Evolutionary conservation across 2,888 invertebrate species (phyloP).

Genomic region (Hylaea fasciaria): DNA sequence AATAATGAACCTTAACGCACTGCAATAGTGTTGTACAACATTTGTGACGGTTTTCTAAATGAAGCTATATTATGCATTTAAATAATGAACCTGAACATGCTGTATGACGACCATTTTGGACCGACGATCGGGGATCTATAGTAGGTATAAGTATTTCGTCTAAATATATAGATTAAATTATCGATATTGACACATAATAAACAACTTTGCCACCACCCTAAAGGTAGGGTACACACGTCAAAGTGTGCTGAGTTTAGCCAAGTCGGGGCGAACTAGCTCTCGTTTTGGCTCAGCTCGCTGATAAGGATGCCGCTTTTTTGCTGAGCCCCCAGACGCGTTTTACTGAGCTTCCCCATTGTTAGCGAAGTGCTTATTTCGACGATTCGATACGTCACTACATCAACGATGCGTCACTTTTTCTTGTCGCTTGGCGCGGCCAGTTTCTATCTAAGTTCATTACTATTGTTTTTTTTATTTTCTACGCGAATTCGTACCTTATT

Average conservation of each 20-base stretch:
- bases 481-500: no score
- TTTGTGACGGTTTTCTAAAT: no score
- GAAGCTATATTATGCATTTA: no score
- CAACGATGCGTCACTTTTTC: constrained; percentile 4
- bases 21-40: no score
- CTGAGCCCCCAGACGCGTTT: constrained; percentile 25
- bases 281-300: constrained; percentile 22
- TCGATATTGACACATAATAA: constrained; percentile 11
- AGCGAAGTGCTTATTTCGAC: constrained; percentile 19
- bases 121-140: no score
- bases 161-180: neutral
- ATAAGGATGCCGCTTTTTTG: constrained; percentile 36
- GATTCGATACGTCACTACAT: constrained; percentile 18
- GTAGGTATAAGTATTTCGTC: no score
- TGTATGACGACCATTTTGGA: no score
- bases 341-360: constrained; percentile 26
- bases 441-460: no score
- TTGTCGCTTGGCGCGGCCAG: no score
- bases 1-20: no score
- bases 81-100: no score
- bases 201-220: constrained; percentile 5
- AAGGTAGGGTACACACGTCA: constrained; percentile 29
- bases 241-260: constrained; percentile 33
- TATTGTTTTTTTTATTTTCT: no score
- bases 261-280: constrained; percentile 25